Evolutionary conservation across 2,113 vertebrate species (phyloP).

Genomic region (Scomber scombrus): DNA sequence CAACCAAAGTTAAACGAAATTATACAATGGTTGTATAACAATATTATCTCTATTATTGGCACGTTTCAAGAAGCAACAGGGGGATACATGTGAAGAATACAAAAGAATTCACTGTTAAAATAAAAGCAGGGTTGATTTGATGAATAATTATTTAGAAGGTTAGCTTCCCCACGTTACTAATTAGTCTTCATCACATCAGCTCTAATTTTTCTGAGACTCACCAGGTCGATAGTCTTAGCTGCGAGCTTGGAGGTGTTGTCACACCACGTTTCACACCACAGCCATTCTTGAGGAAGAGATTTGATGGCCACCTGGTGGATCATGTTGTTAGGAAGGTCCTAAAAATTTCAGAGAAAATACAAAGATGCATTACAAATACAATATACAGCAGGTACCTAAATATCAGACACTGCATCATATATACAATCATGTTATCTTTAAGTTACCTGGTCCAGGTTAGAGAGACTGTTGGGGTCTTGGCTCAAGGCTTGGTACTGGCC

Average conservation of each 20-base stretch:
- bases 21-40: not conserved
- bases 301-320: constrained; percentile 98
- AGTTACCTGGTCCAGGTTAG: constrained; percentile 95
- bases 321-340: constrained; percentile 99
- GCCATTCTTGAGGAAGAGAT: constrained; percentile 97
- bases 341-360: constrained; percentile 1
- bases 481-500: constrained; percentile 97
- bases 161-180: not conserved
- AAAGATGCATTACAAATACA: not conserved
- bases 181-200: not conserved
- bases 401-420: not conserved
- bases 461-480: constrained; percentile 96
- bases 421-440: not conserved
- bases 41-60: not conserved
- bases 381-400: not conserved
- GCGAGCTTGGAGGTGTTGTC: constrained; percentile 92
- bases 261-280: constrained; percentile 99
- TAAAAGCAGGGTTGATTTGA: constrained; percentile 8
- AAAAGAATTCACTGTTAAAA: constrained; percentile 31
- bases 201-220: constrained; percentile 70
- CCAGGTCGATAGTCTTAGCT: constrained; percentile 97
- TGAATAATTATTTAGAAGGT: not conserved
- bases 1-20: too few species aligned
- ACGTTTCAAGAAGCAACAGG: not conserved
- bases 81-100: constrained; percentile 8